phyloP scores from a whole-genome alignment of 2,888 invertebrate genomes.

The Protonemura montana region DNA sequence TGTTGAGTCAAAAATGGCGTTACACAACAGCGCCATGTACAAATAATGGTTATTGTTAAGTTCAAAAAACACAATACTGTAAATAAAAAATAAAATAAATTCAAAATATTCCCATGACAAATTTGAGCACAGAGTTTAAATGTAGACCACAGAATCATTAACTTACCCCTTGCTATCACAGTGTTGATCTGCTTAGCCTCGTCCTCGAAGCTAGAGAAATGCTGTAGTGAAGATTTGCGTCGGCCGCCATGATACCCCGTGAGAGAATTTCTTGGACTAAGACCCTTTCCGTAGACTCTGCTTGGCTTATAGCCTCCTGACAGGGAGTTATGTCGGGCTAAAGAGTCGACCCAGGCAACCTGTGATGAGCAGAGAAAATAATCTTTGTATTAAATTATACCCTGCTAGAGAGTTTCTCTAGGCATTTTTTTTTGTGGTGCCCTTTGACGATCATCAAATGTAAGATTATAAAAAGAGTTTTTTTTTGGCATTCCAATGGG shows the following conservation, averaged over 20 bases:
- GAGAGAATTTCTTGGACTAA: constrained; percentile 44
- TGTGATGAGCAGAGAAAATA: constrained; percentile 51
- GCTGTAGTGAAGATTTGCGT: constrained; percentile 29
- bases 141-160: too few relatives aligned
- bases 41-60: too few relatives aligned
- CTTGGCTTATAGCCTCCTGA: constrained; percentile 47
- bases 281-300: constrained; percentile 25
- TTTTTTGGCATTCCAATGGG: too few relatives aligned
- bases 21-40: too few relatives aligned
- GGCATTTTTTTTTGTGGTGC: too few relatives aligned
- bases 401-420: constrained; percentile 43
- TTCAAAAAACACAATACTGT: too few relatives aligned
- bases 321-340: constrained; percentile 64
- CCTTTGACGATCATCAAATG: too few relatives aligned
- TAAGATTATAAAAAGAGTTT: too few relatives aligned
- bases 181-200: constrained; percentile 60
- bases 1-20: too few relatives aligned
- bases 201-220: constrained; percentile 35
- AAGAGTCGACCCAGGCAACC: constrained; percentile 62
- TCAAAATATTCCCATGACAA: too few relatives aligned
- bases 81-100: too few relatives aligned
- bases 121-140: too few relatives aligned
- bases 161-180: constrained; percentile 54
- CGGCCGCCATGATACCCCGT: constrained; percentile 41
- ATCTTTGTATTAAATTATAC: constrained; percentile 8